phyloP scores from a whole-genome alignment of 1,140 invertebrate species.

The Papilio machaon region DNA sequence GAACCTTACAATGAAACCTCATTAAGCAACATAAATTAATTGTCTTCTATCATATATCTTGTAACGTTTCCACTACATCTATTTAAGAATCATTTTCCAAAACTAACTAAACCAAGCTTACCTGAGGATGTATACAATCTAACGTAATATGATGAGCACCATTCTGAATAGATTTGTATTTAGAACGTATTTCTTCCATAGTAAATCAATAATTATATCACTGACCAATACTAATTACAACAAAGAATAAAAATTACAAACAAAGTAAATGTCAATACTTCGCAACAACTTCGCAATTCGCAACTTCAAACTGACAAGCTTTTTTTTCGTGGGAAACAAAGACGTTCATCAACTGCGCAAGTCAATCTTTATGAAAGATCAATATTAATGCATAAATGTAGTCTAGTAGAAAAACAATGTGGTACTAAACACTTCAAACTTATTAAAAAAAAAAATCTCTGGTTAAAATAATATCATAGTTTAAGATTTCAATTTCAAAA shows the following conservation, averaged over 20 bases:
- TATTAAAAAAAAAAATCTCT: too few relatives aligned
- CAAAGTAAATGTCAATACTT: neutral
- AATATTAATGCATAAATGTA: neutral
- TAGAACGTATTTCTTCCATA: constrained; percentile 72
- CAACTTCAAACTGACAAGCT: neutral
- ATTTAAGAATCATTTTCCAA: neutral
- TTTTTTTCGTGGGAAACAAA: neutral
- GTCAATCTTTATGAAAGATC: constrained; percentile 30
- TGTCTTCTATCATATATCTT: too few relatives aligned
- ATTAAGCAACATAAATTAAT: too few relatives aligned
- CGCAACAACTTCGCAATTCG: too few relatives aligned
- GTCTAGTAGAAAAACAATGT: neutral
- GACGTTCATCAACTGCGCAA: constrained; percentile 18
- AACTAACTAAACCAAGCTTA: constrained; percentile 39
- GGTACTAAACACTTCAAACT: too few relatives aligned
- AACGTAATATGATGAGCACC: constrained; percentile 73
- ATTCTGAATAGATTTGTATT: constrained; percentile 71
- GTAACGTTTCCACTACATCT: too few relatives aligned
- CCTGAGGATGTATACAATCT: constrained; percentile 75
- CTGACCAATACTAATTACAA: neutral
- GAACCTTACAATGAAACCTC: too few relatives aligned
- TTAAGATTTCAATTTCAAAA: too few relatives aligned
- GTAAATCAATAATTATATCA: constrained; percentile 30
- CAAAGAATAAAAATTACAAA: neutral
- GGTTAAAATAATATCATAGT: too few relatives aligned